phyloP scores from a whole-genome alignment of 2,113 vertebrate genomes.

The Echinops telfairi region DNA sequence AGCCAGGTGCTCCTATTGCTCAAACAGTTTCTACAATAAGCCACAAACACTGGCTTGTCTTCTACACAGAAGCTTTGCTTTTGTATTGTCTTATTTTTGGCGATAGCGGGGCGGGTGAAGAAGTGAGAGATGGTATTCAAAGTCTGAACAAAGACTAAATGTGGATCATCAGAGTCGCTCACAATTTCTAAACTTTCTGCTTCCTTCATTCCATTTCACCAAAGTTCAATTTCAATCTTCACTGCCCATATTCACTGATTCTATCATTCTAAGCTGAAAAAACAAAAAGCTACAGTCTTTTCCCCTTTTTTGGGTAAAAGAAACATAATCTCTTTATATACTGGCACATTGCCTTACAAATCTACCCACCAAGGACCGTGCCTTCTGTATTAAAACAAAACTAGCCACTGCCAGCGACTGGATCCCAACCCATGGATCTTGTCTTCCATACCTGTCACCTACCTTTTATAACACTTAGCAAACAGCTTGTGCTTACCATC shows the following conservation, averaged over 20 bases:
- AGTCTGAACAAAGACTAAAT: background rate
- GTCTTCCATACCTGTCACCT: background rate
- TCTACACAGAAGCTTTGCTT: background rate
- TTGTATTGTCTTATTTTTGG: slow-evolving; percentile 32
- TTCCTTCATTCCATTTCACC: background rate
- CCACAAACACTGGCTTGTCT: slow-evolving; percentile 17
- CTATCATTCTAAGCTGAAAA: background rate
- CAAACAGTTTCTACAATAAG: background rate
- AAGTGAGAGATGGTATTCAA: slow-evolving; percentile 8
- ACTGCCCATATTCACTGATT: background rate
- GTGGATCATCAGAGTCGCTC: background rate
- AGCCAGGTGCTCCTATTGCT: background rate
- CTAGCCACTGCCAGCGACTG: background rate
- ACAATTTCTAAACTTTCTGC: background rate
- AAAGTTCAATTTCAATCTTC: background rate
- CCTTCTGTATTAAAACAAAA: background rate
- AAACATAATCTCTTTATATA: background rate
- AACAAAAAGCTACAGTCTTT: background rate
- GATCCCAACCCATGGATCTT: background rate
- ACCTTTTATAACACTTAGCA: background rate
- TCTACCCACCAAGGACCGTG: background rate
- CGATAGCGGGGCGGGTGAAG: background rate
- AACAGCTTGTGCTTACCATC: background rate
- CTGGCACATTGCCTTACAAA: background rate
- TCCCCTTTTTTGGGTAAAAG: background rate